Conservation (phyloP, 2,888 invertebrate species). For the Eutolmus rufibarbis region DNA sequence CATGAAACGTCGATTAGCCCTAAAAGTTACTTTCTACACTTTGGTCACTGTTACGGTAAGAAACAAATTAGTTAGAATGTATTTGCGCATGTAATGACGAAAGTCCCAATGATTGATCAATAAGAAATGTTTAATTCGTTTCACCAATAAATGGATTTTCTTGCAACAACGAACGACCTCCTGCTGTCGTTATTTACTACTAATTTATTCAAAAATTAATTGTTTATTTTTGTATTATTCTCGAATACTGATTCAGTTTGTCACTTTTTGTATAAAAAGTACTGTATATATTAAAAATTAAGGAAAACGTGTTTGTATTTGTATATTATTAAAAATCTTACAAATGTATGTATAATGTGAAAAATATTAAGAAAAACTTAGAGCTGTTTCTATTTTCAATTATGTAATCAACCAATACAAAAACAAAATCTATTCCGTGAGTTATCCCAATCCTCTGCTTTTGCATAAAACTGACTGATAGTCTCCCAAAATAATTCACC, state of each 20-base stretch:
- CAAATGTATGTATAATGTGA: neutral
- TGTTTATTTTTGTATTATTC: slow-evolving; percentile 28
- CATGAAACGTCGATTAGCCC: slow-evolving; percentile 6
- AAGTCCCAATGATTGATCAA: neutral
- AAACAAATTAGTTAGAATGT: neutral
- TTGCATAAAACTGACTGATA: neutral
- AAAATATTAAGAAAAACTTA: neutral
- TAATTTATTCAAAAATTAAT: slow-evolving; percentile 29
- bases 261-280: slow-evolving; percentile 28
- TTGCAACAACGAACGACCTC: slow-evolving; percentile 4
- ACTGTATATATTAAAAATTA: slow-evolving; percentile 34
- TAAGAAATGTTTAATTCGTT: neutral
- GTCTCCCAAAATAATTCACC: neutral
- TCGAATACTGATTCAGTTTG: slow-evolving; percentile 38
- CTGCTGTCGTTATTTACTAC: neutral
- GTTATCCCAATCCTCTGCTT: neutral
- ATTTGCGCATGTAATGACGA: neutral
- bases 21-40: neutral
- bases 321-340: slow-evolving; percentile 29
- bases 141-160: neutral
- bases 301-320: slow-evolving; percentile 15
- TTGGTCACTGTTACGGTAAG: slow-evolving; percentile 2
- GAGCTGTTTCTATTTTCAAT: neutral
- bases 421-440: neutral
- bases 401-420: neutral